These are phyloP conservation scores for Erethizon dorsatum DNA, from an alignment of 2,797 vertebrate species.

Conservation along the genomic window DNA sequence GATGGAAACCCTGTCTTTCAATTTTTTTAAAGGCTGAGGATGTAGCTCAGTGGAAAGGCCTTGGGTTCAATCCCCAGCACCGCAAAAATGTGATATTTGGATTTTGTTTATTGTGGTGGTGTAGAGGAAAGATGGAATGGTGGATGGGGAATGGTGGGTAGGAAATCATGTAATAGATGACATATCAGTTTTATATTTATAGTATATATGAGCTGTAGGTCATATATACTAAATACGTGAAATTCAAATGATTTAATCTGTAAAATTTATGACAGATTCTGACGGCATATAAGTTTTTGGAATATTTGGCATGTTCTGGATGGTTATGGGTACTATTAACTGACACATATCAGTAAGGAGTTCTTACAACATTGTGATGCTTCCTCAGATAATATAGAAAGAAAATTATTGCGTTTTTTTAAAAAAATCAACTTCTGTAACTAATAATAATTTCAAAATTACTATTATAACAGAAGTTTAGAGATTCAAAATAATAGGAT, in stretches of 20 bases:
- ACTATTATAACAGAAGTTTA: constrained; percentile 15
- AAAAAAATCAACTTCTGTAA: not conserved
- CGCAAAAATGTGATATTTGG: not conserved
- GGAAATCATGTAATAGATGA: not conserved
- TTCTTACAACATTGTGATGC: constrained; percentile 8
- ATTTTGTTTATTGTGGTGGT: not conserved
- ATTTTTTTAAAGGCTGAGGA: not conserved
- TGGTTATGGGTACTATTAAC: not conserved
- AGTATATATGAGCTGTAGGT: not conserved
- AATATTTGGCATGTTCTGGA: constrained; percentile 47
- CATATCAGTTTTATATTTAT: not conserved
- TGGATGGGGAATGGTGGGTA: constrained; percentile 1
- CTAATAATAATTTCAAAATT: constrained; percentile 40
- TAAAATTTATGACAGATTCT: constrained; percentile 24
- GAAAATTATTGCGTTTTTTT: not conserved
- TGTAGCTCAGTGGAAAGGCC: not conserved
- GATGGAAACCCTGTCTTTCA: not conserved
- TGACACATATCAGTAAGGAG: not conserved
- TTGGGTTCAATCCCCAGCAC: not conserved
- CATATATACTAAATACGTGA: not conserved
- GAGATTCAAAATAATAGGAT: constrained; percentile 55
- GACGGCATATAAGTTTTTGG: not conserved
- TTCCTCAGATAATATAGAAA: not conserved
- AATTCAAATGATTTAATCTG: constrained; percentile 31
- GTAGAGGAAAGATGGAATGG: constrained; percentile 9